These are phyloP conservation scores for Bradypodion ventrale DNA, from an alignment of 2,797 vertebrate species.

Conservation along the genomic window DNA sequence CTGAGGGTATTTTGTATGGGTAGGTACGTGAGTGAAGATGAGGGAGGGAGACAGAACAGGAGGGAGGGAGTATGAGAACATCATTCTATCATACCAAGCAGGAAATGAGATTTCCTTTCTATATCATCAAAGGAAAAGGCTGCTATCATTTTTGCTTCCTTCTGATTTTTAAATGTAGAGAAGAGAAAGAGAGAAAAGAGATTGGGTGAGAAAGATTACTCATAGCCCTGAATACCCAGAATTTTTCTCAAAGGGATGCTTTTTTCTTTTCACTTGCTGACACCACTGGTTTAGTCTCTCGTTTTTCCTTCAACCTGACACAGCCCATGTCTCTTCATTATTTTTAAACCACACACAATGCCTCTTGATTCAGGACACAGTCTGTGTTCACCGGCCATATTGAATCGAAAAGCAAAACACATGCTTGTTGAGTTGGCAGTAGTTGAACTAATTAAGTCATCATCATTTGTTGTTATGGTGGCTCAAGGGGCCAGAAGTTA, in stretches of 20 bases:
- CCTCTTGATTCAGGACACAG: conserved; percentile 45
- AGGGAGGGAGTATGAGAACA: background rate
- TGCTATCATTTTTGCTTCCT: conserved; percentile 20
- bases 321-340: conserved; percentile 47
- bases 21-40: background rate
- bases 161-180: conserved; percentile 55
- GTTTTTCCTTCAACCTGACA: background rate
- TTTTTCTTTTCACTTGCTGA: background rate
- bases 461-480: background rate
- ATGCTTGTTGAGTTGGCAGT: background rate
- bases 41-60: background rate
- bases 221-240: conserved; percentile 17
- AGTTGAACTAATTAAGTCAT: conserved; percentile 1
- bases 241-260: conserved; percentile 3
- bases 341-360: conserved; percentile 32
- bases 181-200: conserved; percentile 8
- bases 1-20: background rate
- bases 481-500: background rate
- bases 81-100: background rate
- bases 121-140: conserved; percentile 3
- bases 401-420: conserved; percentile 41
- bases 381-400: conserved; percentile 18
- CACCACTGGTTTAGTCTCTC: background rate
- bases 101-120: conserved; percentile 42
- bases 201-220: too few species aligned